phyloP scores from a whole-genome alignment of 2,888 invertebrate species.

The Temnothorax ravouxi region DNA sequence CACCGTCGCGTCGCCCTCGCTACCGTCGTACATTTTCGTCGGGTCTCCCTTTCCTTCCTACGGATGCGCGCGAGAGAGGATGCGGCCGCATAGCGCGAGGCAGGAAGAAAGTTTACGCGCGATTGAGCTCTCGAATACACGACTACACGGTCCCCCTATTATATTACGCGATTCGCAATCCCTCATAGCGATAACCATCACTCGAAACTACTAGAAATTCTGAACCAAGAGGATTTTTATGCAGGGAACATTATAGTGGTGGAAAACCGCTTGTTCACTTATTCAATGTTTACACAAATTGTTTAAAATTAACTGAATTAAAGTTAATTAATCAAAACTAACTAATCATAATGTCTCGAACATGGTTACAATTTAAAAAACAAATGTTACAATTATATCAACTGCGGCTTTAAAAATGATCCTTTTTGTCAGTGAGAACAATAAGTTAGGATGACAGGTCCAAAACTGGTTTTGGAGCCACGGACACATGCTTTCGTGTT shows the following conservation, averaged over 20 bases:
- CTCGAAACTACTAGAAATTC: background rate
- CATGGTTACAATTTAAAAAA: background rate
- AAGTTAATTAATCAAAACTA: background rate
- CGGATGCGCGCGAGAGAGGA: background rate
- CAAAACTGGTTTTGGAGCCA: conserved; percentile 37
- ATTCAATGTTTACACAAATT: background rate
- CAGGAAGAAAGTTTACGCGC: conserved; percentile 37
- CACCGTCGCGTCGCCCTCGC: background rate
- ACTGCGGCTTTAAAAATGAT: conserved; percentile 14
- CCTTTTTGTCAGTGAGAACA: conserved; percentile 16
- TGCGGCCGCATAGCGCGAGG: background rate
- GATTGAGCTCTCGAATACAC: conserved; percentile 22
- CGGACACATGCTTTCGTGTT: conserved; percentile 42
- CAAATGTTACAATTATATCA: background rate
- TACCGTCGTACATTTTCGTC: background rate
- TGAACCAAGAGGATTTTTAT: background rate
- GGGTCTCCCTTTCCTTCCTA: background rate
- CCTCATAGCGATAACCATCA: background rate
- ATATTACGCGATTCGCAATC: conserved; percentile 7
- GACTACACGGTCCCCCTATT: background rate
- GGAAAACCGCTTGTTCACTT: background rate
- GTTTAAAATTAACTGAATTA: background rate
- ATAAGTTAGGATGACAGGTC: conserved; percentile 42
- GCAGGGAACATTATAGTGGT: background rate
- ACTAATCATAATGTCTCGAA: background rate